Evolutionary conservation across 2,113 vertebrate genomes (phyloP).

Genomic region (Martes martes): DNA sequence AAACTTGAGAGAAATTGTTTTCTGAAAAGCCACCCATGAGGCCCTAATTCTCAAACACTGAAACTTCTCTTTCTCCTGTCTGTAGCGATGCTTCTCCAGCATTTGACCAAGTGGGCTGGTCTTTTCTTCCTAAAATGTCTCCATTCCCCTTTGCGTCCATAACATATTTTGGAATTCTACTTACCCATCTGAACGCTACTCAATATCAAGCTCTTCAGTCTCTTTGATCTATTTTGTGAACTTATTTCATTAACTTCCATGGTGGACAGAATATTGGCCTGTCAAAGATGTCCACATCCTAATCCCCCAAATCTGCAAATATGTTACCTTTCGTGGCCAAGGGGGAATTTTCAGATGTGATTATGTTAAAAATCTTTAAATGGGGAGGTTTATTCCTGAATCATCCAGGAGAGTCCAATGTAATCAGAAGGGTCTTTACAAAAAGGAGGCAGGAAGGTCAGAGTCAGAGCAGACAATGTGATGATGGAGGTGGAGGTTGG

Average conservation of each 20-base stretch:
- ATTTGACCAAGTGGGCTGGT: neutral
- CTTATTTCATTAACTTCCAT: neutral
- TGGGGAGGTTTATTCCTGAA: neutral
- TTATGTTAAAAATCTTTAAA: neutral
- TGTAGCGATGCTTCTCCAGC: neutral
- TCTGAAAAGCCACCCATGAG: neutral
- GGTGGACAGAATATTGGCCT: neutral
- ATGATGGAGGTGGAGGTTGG: neutral
- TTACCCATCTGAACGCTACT: neutral
- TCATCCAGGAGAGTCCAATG: neutral
- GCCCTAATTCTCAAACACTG: neutral
- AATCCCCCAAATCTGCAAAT: neutral
- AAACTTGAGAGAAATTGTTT: slow-evolving; percentile 31
- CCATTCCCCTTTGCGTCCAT: neutral
- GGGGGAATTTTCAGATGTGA: neutral
- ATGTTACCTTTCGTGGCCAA: neutral
- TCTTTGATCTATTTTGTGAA: neutral
- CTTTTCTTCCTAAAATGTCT: neutral
- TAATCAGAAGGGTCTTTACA: neutral
- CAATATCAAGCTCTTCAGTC: neutral
- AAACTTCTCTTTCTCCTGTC: neutral
- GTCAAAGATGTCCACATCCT: neutral
- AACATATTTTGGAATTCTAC: neutral
- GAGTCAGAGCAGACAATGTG: neutral
- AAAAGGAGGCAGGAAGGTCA: neutral